These are phyloP conservation scores for Hesperia comma DNA, from an alignment of 2,888 invertebrate species.

Conservation along the genomic window DNA sequence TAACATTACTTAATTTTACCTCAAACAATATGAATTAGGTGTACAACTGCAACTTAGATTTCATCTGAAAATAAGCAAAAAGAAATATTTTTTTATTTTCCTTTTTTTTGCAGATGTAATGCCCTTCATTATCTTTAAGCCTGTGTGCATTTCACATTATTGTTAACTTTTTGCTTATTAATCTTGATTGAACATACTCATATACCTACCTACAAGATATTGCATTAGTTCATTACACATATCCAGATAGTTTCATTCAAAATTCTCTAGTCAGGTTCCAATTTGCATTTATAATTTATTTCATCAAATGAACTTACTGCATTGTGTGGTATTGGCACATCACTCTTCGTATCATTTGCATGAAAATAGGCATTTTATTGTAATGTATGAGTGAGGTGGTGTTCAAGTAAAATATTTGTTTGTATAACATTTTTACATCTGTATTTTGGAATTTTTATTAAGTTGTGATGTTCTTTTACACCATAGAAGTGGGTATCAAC, in stretches of 20 bases:
- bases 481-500: background rate
- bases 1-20: background rate
- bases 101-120: no score
- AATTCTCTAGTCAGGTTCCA: conserved; percentile 77
- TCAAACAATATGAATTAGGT: no score
- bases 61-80: no score
- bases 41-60: no score
- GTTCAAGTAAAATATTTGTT: conserved; percentile 43
- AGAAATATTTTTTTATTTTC: no score
- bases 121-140: no score
- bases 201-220: background rate
- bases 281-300: conserved; percentile 81
- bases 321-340: conserved; percentile 3
- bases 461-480: background rate
- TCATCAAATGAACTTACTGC: conserved; percentile 40
- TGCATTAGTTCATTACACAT: conserved; percentile 9
- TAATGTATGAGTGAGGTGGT: conserved; percentile 50
- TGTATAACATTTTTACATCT: conserved; percentile 8
- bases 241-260: conserved; percentile 50
- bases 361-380: conserved; percentile 59
- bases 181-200: background rate
- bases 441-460: conserved; percentile 2
- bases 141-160: no score
- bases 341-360: conserved; percentile 73
- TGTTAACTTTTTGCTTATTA: background rate